These are phyloP conservation scores for Drosophila rubida DNA, from an alignment of 2,888 invertebrate species.

Conservation along the genomic window DNA sequence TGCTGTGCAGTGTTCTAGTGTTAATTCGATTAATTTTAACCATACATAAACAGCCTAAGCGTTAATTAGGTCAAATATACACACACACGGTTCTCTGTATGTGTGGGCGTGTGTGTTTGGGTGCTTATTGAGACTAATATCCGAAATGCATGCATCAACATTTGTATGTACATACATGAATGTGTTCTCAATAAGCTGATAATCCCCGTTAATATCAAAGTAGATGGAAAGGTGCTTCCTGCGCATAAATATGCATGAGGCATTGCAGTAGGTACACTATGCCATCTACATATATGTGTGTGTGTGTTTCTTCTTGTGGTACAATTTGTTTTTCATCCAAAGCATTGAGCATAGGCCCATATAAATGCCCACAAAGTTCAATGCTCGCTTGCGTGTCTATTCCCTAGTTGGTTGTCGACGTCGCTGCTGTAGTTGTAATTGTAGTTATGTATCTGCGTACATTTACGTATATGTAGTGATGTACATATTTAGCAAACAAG, in stretches of 20 bases:
- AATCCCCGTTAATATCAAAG: constrained; percentile 23
- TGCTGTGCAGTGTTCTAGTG: constrained; percentile 1
- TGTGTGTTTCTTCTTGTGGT: constrained; percentile 10
- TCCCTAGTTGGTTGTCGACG: constrained; percentile 25
- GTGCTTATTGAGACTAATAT: constrained; percentile 1
- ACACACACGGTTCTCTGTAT: not conserved
- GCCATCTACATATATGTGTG: not conserved
- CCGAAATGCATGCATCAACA: not conserved
- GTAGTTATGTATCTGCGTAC: constrained; percentile 11
- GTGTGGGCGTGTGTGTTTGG: not conserved
- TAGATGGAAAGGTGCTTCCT: constrained; percentile 22
- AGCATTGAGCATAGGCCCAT: constrained; percentile 15
- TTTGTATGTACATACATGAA: not conserved
- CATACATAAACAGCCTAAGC: constrained; percentile 6
- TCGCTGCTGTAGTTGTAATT: constrained; percentile 12
- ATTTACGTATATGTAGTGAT: constrained; percentile 10
- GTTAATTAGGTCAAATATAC: constrained; percentile 23
- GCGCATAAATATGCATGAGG: not conserved
- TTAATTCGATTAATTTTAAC: constrained; percentile 11
- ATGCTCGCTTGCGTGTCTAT: constrained; percentile 34
- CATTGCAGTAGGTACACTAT: constrained; percentile 2
- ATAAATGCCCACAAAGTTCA: constrained; percentile 37
- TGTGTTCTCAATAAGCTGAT: constrained; percentile 22
- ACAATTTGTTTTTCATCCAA: constrained; percentile 11
- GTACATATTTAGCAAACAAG: constrained; percentile 21